Evolutionary conservation across 2,888 invertebrate species (phyloP), one percentile per base, ranked within the genome.

Genomic region (Drepanosiphum platanoidis): DNA sequence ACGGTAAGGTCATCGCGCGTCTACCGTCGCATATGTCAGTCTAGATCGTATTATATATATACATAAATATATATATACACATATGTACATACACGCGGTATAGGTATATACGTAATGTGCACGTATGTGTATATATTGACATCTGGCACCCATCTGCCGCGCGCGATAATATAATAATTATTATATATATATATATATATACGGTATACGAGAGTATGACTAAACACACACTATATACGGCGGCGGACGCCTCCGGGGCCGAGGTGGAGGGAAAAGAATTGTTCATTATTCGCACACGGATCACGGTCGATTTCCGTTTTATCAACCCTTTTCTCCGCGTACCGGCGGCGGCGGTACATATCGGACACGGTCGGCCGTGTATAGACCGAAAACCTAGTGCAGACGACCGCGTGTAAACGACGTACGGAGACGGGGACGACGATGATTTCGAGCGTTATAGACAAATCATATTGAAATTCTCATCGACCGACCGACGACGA

Each of bases 131-230:
- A 46, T 42, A 61, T 82, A 64, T 84, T 84, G 84, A 84, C 84
- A 84, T 84, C 84, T 84, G 84, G 84, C 84, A 58, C 77, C 77
- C 84, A 84, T 84, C 84, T 84, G 84, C 77, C 84, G 36, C 82
- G 36, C 82, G 68, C 74, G 34, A 77, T 74, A 66, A 75, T 84
- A 84, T 74, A 42, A 74, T 74, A 52, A 68, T 46, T 72, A 72
- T 70, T 80, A 70, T 34, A 34, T 27, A n/a, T n/a, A n/a, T n/a
- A n/a, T n/a, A n/a, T 42, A 78, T n/a, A 30, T 30, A 27, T 30
- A 66, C 61, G n/a, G 34, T 68, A 22, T 70, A 64, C 64, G 27
- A 64, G 30, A 30, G 39, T 46, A 72, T 30, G 46, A 72, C 46
- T 42, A 42, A 32, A 75, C 75, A 52, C 52, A 3, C n/a, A n/a